Conservation (phyloP, 2,113 vertebrate species). For the Delphinus delphis region DNA sequence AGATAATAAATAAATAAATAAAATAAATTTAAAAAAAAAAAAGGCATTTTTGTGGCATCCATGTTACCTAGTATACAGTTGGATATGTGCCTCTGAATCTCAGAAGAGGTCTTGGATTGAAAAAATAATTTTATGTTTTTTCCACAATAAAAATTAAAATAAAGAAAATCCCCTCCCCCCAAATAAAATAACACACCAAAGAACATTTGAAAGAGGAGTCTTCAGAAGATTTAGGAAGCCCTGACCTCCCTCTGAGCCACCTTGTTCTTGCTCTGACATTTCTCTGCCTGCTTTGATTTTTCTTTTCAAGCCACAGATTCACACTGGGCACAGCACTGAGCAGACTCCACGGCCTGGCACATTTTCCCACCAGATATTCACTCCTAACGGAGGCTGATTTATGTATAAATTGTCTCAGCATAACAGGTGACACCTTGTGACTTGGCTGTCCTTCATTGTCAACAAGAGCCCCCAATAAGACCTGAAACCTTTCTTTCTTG, state of each 20-base stretch:
- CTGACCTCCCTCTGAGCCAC: neutral
- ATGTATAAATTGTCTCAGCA: neutral
- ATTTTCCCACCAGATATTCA: neutral
- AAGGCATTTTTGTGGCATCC: neutral
- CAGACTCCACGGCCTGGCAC: neutral
- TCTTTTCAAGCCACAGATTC: neutral
- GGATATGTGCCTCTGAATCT: neutral
- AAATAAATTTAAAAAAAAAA: neutral
- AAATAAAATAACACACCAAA: neutral
- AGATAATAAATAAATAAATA: too few relatives aligned
- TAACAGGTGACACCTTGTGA: constrained; percentile 43
- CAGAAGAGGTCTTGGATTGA: neutral
- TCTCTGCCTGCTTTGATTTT: neutral
- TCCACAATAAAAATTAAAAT: neutral
- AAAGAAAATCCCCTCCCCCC: neutral
- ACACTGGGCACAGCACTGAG: neutral
- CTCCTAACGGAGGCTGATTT: neutral
- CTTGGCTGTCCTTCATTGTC: constrained; percentile 69
- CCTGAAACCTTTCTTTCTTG: neutral
- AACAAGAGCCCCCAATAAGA: neutral
- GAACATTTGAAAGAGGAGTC: neutral
- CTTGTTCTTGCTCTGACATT: neutral
- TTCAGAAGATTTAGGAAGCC: neutral
- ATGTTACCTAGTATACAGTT: neutral
- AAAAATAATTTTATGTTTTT: neutral